A percentile compares a stretch with the other conserved stretches of the same genome.
Conservation (phyloP, 2,888 invertebrate genomes). For the Acanthoscelides obtectus region DNA sequence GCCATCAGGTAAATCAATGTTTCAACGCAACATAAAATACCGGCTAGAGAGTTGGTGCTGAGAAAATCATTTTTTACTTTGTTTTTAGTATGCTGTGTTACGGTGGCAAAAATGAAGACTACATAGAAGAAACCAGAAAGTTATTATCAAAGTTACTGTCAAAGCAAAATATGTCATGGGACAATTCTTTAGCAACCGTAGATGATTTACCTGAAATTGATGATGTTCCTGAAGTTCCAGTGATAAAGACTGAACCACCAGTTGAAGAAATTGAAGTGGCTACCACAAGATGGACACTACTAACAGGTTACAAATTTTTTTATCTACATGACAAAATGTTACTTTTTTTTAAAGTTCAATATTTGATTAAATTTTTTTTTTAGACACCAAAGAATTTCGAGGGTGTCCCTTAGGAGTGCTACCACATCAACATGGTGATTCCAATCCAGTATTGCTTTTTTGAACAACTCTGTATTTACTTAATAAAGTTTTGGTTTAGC, state of each 20-base stretch:
- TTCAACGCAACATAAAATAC: no score
- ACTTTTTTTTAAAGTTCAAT: no score
- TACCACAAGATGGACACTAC: conserved; percentile 11
- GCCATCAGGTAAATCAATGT: no score
- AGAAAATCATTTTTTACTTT: no score
- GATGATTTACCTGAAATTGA: conserved; percentile 6
- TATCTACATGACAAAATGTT: neutral
- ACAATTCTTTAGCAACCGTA: neutral
- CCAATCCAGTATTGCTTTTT: neutral
- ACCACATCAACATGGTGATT: conserved; percentile 21
- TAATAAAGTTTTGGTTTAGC: neutral
- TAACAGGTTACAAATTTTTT: conserved; percentile 12
- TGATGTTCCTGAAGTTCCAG: conserved; percentile 12
- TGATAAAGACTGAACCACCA: conserved; percentile 8
- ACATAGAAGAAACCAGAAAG: conserved; percentile 6
- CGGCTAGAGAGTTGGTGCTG: no score
- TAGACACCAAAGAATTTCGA: conserved; percentile 30
- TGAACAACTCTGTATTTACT: no score
- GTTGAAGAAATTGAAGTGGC: conserved; percentile 3
- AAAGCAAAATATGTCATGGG: neutral
- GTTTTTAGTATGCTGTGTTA: conserved; percentile 22
- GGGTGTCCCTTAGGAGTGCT: conserved; percentile 33
- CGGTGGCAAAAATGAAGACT: conserved; percentile 11
- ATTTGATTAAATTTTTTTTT: conserved; percentile 8
- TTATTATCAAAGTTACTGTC: neutral